These are phyloP conservation scores for Sebastes hopkinsi DNA, from an alignment of 2,797 vertebrate species.

Conservation along the genomic window DNA sequence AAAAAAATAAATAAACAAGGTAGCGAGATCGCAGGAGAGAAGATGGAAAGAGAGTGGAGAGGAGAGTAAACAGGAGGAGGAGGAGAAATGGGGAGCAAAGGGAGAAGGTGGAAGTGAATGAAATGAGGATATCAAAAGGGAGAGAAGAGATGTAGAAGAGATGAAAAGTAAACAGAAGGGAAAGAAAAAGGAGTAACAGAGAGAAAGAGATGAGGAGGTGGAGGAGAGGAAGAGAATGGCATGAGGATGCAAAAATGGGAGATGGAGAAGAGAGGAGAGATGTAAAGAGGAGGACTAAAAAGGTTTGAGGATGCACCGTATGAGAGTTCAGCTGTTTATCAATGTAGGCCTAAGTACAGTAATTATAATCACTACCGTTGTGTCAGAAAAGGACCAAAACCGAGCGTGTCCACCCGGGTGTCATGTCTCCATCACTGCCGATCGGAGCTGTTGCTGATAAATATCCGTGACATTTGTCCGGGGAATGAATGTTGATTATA, in stretches of 20 bases:
- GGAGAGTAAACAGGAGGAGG: background rate
- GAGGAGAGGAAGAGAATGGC: background rate
- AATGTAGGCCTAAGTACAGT: too few species aligned
- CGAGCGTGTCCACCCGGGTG: too few species aligned
- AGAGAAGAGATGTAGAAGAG: background rate
- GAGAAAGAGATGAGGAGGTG: background rate
- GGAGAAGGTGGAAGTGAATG: background rate
- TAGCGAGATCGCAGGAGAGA: conserved; percentile 42
- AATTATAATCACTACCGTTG: too few species aligned
- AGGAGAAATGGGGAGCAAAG: background rate
- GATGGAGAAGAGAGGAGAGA: background rate
- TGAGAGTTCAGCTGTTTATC: too few species aligned
- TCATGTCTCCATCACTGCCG: too few species aligned
- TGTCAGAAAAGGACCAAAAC: too few species aligned
- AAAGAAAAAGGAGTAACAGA: background rate
- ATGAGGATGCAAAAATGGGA: background rate
- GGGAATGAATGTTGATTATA: background rate
- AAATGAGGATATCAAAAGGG: background rate
- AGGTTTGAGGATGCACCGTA: background rate
- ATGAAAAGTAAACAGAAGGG: background rate
- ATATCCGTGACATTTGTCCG: too few species aligned
- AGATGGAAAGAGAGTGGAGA: background rate
- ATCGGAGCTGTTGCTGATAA: too few species aligned
- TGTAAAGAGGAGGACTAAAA: background rate
- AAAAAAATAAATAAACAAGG: conserved; percentile 55